phyloP scores from a whole-genome alignment of 1,140 invertebrate genomes.

The Laupala kohalensis region DNA sequence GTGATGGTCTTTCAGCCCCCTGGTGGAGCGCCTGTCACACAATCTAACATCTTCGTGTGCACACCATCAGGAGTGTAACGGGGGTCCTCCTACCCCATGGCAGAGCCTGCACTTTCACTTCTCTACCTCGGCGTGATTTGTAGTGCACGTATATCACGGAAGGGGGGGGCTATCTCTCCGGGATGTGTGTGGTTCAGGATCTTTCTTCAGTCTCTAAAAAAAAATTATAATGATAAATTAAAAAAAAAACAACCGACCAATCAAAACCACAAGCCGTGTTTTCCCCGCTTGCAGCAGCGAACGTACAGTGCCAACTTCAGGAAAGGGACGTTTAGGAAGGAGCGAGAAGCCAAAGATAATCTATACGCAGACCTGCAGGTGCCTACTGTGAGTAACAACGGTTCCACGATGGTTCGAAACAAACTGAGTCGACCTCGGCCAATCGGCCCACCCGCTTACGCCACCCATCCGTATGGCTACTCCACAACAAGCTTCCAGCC shows the following conservation, averaged over 20 bases:
- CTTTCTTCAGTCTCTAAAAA: too few relatives aligned
- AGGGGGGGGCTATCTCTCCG: too few relatives aligned
- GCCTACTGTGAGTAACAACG: constrained; percentile 12
- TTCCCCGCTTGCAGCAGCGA: constrained; percentile 2
- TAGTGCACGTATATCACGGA: neutral
- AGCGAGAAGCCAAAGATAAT: constrained; percentile 7
- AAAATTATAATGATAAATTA: too few relatives aligned
- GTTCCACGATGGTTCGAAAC: neutral
- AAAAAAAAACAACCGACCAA: constrained; percentile 2
- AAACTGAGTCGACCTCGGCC: too few relatives aligned
- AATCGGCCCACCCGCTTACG: too few relatives aligned
- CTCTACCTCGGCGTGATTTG: neutral
- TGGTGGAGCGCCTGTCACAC: neutral
- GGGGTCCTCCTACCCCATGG: too few relatives aligned
- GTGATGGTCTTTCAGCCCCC: neutral
- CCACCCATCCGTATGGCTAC: too few relatives aligned
- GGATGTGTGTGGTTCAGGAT: too few relatives aligned
- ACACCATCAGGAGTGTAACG: neutral
- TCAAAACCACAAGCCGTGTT: constrained; percentile 1
- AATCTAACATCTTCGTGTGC: neutral
- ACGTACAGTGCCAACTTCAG: neutral
- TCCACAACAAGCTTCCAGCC: neutral
- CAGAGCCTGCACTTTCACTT: too few relatives aligned
- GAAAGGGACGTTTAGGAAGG: constrained; percentile 1
- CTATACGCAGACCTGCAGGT: constrained; percentile 14